Conservation (phyloP, 1,140 invertebrate species). For the Brachionus plicatilis region DNA sequence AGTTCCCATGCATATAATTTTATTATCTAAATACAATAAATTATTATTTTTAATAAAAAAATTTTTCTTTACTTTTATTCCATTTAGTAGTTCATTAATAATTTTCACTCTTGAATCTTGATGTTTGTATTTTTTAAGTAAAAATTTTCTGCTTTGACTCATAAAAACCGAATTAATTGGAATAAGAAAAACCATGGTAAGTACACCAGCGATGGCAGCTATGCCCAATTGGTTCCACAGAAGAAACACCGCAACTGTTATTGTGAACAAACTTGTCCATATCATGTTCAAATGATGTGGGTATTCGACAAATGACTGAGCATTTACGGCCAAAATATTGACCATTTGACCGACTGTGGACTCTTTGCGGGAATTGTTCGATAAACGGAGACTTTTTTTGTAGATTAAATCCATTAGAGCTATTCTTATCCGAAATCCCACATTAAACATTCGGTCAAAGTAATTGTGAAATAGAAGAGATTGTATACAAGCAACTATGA, state of each 20-base stretch:
- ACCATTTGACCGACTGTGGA: constrained; percentile 62
- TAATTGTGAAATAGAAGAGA: constrained; percentile 69
- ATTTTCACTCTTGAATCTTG: constrained; percentile 61
- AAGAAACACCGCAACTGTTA: constrained; percentile 76
- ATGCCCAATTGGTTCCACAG: constrained; percentile 69
- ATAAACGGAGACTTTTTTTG: constrained; percentile 61
- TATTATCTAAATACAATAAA: constrained; percentile 38
- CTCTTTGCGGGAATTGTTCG: constrained; percentile 51
- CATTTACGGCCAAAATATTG: constrained; percentile 61
- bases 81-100: constrained; percentile 55
- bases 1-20: constrained; percentile 54
- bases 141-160: constrained; percentile 64
- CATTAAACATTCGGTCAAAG: constrained; percentile 58
- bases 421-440: constrained; percentile 82
- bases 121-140: constrained; percentile 54
- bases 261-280: constrained; percentile 91
- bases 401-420: constrained; percentile 87
- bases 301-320: constrained; percentile 57
- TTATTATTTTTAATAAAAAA: background rate
- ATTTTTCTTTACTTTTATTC: constrained; percentile 52
- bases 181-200: constrained; percentile 55
- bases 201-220: constrained; percentile 55
- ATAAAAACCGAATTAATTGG: constrained; percentile 78
- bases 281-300: constrained; percentile 80
- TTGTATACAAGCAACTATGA: constrained; percentile 74